Conservation (phyloP, 2,113 vertebrate genomes). For the Thamnaconus septentrionalis region DNA sequence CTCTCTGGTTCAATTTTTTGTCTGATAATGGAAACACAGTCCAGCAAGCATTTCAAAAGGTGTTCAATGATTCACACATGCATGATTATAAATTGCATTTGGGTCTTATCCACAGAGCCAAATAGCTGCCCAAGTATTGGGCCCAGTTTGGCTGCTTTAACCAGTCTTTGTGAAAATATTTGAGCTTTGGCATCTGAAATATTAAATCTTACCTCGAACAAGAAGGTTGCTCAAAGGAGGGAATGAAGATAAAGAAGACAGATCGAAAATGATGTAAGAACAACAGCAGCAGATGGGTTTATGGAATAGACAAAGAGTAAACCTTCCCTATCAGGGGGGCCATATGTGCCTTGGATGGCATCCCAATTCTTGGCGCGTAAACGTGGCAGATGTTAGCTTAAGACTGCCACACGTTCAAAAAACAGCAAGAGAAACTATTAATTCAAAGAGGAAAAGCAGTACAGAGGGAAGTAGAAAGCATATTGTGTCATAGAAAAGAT, state of each 20-base stretch:
- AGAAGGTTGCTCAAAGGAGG: constrained; percentile 42
- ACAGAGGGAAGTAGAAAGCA: constrained; percentile 36
- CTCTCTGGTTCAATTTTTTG: too few species aligned
- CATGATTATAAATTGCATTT: too few species aligned
- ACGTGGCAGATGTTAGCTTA: constrained; percentile 71
- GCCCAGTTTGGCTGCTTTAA: not conserved
- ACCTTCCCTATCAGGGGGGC: constrained; percentile 62
- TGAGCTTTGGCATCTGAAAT: constrained; percentile 1
- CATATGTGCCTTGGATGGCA: constrained; percentile 68
- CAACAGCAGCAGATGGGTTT: constrained; percentile 67
- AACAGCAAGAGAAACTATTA: constrained; percentile 51
- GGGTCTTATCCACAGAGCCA: not conserved
- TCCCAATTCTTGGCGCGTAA: constrained; percentile 62
- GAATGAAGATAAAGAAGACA: constrained; percentile 43
- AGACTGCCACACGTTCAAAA: constrained; percentile 56
- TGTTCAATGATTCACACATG: too few species aligned
- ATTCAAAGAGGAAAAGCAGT: constrained; percentile 38
- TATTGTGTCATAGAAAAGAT: constrained; percentile 27
- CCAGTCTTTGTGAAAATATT: not conserved
- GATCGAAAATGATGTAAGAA: constrained; percentile 55
- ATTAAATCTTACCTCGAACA: constrained; percentile 14
- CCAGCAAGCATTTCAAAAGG: too few species aligned
- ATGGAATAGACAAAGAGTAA: constrained; percentile 69
- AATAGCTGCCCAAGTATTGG: constrained; percentile 1
- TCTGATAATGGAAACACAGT: too few species aligned